These are phyloP conservation scores for Apodemia zela DNA, from an alignment of 2,888 invertebrate species.

Conservation along the genomic window DNA sequence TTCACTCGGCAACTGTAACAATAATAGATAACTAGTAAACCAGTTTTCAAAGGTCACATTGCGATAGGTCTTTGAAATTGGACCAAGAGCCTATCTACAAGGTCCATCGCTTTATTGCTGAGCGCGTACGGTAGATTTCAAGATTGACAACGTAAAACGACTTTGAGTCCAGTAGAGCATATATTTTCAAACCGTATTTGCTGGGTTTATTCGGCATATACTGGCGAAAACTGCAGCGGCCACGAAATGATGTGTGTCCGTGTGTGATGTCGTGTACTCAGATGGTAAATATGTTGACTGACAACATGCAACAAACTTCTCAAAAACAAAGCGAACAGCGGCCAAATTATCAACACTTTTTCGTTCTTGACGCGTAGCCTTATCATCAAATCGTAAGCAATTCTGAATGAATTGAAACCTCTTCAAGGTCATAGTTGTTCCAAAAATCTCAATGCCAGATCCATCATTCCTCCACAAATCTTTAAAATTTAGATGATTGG, in stretches of 20 bases:
- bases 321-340: slow-evolving; percentile 2
- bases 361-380: slow-evolving; percentile 28
- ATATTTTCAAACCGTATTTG: slow-evolving; percentile 33
- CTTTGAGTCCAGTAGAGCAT: slow-evolving; percentile 30
- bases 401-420: slow-evolving; percentile 33
- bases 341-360: slow-evolving; percentile 30
- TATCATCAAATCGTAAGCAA: slow-evolving; percentile 33
- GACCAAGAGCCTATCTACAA: slow-evolving; percentile 26
- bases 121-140: slow-evolving; percentile 33
- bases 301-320: slow-evolving; percentile 22
- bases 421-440: slow-evolving; percentile 32
- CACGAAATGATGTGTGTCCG: slow-evolving; percentile 31
- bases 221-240: slow-evolving; percentile 28
- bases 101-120: slow-evolving; percentile 27
- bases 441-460: slow-evolving; percentile 36
- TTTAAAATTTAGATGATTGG: slow-evolving; percentile 29
- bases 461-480: slow-evolving; percentile 35
- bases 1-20: slow-evolving; percentile 21
- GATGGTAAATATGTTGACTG: slow-evolving; percentile 22
- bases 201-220: slow-evolving; percentile 31
- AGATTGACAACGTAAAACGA: slow-evolving; percentile 29
- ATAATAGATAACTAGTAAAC: slow-evolving; percentile 19
- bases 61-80: slow-evolving; percentile 22
- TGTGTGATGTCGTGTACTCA: slow-evolving; percentile 27
- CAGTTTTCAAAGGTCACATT: slow-evolving; percentile 25